Base-by-base conservation (phyloP, 2,113 vertebrate species). In the Cettia cetti region DNA sequence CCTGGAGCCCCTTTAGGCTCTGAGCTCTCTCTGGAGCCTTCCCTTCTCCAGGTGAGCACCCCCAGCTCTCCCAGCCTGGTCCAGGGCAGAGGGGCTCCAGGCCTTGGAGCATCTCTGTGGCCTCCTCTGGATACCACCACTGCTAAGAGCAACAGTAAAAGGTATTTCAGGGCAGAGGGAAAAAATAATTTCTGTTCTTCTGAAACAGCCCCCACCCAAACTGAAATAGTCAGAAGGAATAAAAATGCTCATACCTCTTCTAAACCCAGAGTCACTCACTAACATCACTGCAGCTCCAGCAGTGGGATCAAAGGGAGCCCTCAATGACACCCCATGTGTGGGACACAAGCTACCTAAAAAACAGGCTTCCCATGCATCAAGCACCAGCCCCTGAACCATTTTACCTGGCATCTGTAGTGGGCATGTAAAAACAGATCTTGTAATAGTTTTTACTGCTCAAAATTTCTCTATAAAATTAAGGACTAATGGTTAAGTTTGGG, bases 251-350 rank as follows among this genome's bases (percentile, higher is more conserved):
- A 8, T 12, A 53, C 6, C 8, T 26, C 65, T 78, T 54, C 35
- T 35, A 84, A 74, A 65, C 17, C 33, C 65, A 30, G 20, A 66
- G 33, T 45, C 54, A 37, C 30, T 66, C 75, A 23, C 33, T 42
- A 40, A 21, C 39, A 30, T 10, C n/a, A 30, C 15, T 37, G 50
- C 44, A 91, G 60, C 54, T 85, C 61, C 81, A 50, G 49, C 24
- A 71, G 35, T 1, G 18, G 40, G 39, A 47, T 13, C 40, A 26
- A 30, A 35, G 57, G 77, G 30, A 68, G 27, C 31, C 83, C 27
- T 44, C 71, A 59, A 5, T 13, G 35, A 49, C 44, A 76, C 20
- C 42, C 52, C 0, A 0, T 35, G 50, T 16, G 24, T 1, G 4
- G 50, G 42, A 65, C 16, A 75, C 11, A 27, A 30, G 21, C 33